Evolutionary conservation across 2,888 invertebrate genomes (phyloP).

Genomic region (Ypsolopha sequella): DNA sequence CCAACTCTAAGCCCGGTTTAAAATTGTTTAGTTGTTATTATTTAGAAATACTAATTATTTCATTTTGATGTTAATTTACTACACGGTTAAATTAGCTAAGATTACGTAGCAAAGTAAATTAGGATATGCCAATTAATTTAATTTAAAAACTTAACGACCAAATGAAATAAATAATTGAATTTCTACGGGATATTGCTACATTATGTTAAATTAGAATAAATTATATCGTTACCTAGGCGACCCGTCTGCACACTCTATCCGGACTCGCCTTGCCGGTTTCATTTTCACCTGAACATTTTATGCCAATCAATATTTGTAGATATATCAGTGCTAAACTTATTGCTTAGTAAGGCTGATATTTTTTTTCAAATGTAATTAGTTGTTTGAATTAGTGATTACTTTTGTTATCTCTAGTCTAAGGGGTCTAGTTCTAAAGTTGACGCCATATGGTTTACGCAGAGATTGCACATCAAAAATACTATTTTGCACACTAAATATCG

Average conservation of each 20-base stretch:
- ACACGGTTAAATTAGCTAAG: not conserved
- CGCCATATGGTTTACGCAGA: too few species aligned
- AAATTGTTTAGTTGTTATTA: not conserved
- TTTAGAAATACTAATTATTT: not conserved
- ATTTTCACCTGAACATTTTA: constrained; percentile 69
- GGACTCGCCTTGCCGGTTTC: constrained; percentile 67
- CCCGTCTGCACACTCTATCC: constrained; percentile 63
- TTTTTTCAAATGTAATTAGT: not conserved
- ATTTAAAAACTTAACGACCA: not conserved
- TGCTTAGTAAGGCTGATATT: not conserved
- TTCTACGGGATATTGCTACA: not conserved
- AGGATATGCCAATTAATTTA: not conserved
- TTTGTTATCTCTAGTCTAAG: not conserved
- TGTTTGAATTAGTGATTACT: not conserved
- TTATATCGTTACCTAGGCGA: constrained; percentile 56
- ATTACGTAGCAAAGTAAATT: not conserved
- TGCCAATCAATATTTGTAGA: constrained; percentile 47
- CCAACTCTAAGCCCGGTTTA: too few species aligned
- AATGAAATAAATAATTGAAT: constrained; percentile 18
- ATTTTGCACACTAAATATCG: too few species aligned
- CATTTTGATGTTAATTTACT: not conserved
- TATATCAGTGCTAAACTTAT: not conserved
- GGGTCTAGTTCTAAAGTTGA: too few species aligned
- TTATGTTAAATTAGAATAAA: constrained; percentile 24
- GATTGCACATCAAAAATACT: too few species aligned